Conservation (phyloP, 2,113 vertebrate species). For the Meriones unguiculatus region DNA sequence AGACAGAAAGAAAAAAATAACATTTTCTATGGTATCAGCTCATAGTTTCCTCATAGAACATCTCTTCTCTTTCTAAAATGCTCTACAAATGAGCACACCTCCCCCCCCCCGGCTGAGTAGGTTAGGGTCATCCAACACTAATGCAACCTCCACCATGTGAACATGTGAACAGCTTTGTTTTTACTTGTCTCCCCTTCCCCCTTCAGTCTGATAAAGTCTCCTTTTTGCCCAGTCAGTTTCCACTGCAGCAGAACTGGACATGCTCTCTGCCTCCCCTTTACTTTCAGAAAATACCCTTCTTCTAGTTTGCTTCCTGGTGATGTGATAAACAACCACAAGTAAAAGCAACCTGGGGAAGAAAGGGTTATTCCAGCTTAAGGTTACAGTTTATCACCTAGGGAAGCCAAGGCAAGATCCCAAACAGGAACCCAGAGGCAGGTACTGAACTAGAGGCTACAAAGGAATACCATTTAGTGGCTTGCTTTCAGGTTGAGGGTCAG, state of each 20-base stretch:
- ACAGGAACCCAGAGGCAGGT: background rate
- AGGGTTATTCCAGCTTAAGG: background rate
- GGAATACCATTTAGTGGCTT: background rate
- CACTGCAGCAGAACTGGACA: fast-evolving
- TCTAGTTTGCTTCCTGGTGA: background rate
- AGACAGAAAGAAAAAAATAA: background rate
- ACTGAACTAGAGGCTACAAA: background rate
- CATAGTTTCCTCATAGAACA: too few species aligned
- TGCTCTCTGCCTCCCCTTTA: background rate
- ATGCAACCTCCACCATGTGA: background rate
- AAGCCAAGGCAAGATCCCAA: background rate
- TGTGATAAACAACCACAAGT: background rate
- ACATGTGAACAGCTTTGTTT: background rate
- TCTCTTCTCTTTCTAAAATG: background rate
- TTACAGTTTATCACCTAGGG: background rate
- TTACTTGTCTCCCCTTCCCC: background rate
- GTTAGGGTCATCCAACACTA: too few species aligned
- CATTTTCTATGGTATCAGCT: background rate
- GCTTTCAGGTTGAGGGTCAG: background rate
- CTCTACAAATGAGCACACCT: background rate
- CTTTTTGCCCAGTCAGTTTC: background rate
- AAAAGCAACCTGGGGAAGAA: background rate
- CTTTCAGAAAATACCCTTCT: background rate
- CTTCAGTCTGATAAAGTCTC: background rate
- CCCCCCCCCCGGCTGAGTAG: background rate